A percentile compares a stretch with the other conserved stretches of the same genome.
phyloP scores from a whole-genome alignment of 2,797 vertebrate genomes.

The Gallinago stenura region DNA sequence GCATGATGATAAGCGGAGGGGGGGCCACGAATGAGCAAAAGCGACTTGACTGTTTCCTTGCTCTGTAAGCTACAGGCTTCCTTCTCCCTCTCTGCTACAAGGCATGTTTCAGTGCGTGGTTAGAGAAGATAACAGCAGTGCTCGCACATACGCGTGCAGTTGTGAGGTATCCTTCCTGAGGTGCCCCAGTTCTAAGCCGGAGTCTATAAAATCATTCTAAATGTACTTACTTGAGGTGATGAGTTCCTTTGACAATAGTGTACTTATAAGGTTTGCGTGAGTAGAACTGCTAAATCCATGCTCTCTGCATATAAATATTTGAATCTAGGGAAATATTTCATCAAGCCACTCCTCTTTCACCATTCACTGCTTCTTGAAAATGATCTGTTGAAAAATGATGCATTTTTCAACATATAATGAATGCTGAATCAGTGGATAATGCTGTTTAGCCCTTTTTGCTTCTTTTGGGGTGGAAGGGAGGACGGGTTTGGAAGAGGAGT shows the following conservation, averaged over 20 bases:
- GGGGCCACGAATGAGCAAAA: not conserved
- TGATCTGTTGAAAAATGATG: not conserved
- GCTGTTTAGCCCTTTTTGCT: not conserved
- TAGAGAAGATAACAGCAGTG: not conserved
- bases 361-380: not conserved
- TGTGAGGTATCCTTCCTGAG: not conserved
- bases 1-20: not conserved
- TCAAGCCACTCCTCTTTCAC: not conserved
- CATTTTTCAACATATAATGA: not conserved
- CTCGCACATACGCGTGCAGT: accelerated
- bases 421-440: not conserved
- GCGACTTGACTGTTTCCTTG: not conserved
- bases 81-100: not conserved
- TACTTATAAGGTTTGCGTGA: not conserved
- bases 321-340: not conserved
- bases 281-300: not conserved
- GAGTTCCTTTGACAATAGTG: not conserved
- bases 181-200: not conserved
- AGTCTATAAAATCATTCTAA: not conserved
- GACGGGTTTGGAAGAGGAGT: not conserved
- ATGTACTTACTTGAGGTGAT: not conserved
- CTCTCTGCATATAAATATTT: not conserved
- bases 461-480: not conserved
- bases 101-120: not conserved
- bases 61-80: not conserved